Base-by-base conservation (phyloP, 2,113 vertebrate genomes). In the Triplophysa siluroides region DNA sequence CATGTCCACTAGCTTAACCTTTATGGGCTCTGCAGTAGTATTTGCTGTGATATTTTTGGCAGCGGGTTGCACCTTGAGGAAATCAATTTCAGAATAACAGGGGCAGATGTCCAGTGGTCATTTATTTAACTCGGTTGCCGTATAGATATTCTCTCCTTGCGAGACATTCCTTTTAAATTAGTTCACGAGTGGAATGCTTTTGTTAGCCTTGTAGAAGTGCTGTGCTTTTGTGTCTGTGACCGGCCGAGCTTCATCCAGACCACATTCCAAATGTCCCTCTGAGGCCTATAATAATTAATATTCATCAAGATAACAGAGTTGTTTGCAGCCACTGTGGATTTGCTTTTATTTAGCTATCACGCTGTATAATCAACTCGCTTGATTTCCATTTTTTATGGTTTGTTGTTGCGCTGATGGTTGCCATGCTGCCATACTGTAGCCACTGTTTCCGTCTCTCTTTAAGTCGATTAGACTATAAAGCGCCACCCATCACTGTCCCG, bases 141-240 rank as follows among this genome's bases (percentile, higher is more conserved):
- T 69, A 81, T 78, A 73, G 67, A 73, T 77, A 61, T 69, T 56
- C 56, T 79, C 26, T 73, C 64, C 67, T 76, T 72, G 19, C 43
- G 77, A 83, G 80, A 85, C 82, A 87, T 90, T 91, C 88, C 86
- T 84, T 41, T 29, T 21, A 68, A 87, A 87, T 78, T 85, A 82
- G 84, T 87, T 83, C 78, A 78, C 83, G 69, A 78, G 61, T 84
- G 83, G 84, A 86, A 85, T 86, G 83, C 83, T 88, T 87, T 85
- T 89, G 85, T 85, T 81, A 87, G 84, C 83, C 61, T 47, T 47
- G 47, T 10, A 67, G 63, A 58, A 54, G 76, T 43, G 79, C 83
- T 76, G 84, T 18, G 81, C 78, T 72, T 83, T 85, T 85, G 85
- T 86, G 81, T 61, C 16, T 18, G 33, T 52, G 24, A 68, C 56